These are phyloP conservation scores for Silurus lanzhouensis DNA, from an alignment of 2,797 vertebrate genomes.

Conservation along the genomic window DNA sequence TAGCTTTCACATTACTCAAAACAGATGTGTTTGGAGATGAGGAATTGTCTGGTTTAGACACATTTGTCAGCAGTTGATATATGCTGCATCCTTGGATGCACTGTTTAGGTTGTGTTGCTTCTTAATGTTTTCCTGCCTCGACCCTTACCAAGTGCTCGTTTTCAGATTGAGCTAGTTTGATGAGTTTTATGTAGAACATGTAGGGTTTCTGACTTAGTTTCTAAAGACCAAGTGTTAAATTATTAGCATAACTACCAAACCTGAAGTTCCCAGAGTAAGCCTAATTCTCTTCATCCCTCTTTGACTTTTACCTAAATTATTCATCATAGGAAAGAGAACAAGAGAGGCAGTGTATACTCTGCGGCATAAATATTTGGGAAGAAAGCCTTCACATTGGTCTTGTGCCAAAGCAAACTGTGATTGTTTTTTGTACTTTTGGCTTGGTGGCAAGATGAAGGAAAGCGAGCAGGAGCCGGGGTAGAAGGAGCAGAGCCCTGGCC, in stretches of 20 bases:
- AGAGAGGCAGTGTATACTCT: constrained; percentile 11
- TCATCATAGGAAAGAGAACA: not conserved
- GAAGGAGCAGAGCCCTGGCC: constrained; percentile 4
- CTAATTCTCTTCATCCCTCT: not conserved
- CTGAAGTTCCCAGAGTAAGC: not conserved
- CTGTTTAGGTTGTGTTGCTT: constrained; percentile 28
- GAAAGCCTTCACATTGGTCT: constrained; percentile 13
- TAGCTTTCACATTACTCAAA: constrained; percentile 77
- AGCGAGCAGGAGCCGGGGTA: not conserved
- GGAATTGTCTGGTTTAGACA: constrained; percentile 73
- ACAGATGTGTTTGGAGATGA: constrained; percentile 72
- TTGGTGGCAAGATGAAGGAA: not conserved
- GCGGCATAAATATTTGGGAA: constrained; percentile 13
- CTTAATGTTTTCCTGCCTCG: constrained; percentile 14
- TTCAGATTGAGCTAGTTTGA: constrained; percentile 11
- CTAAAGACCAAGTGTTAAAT: not conserved
- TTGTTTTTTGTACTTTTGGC: not conserved
- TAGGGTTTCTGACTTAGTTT: not conserved
- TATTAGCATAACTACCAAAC: not conserved
- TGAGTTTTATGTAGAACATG: not conserved
- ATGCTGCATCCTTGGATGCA: constrained; percentile 57
- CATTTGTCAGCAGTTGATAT: constrained; percentile 76
- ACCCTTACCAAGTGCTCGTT: constrained; percentile 6
- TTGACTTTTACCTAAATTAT: constrained; percentile 12
- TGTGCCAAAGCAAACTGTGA: not conserved